Evolutionary conservation across 2,888 invertebrate species (phyloP), one percentile per base, ranked within the genome.

Genomic region (Amiota communis): DNA sequence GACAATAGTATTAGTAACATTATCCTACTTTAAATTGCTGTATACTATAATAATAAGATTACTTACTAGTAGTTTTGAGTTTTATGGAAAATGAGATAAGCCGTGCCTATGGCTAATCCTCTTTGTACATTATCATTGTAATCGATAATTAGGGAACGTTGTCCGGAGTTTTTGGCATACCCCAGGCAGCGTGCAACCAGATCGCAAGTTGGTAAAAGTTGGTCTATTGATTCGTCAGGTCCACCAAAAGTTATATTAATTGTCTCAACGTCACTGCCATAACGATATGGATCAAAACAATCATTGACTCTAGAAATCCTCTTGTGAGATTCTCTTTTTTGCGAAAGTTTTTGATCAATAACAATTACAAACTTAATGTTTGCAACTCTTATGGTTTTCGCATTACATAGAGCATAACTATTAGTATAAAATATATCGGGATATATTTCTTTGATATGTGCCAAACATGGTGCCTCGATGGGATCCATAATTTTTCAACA

Each of bases 21-120:
- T 36, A 36, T 36, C 36, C 36, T 36, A 36, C 6, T 36, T 6
- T 36, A 36, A 36, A 36, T 6, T 36, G 36, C 6, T 4, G 0
- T 36, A 36, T 23, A 23, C 51, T 51, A 2, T n/a, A 47, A 49
- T 49, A 48, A 13, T 9, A 36, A 53, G 2, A 4, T n/a, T 47
- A 76, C 86, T 86, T 75, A 87, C 87, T 80, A 80, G 78, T 86
- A 87, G 74, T 78, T 85, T 70, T 82, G 80, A 77, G 87, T 85
- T 72, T 87, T 76, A 76, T 85, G 86, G 77, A 85, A 87, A 86
- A 87, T 87, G 74, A 87, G 79, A 78, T 81, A 87, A 49, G 86
- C 86, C 36, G 84, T 83, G 51, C 83, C 81, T 61, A 87, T 85
- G 1, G 86, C 86, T 57, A 87, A 70, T 74, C 86, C 86, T 76